Conservation (phyloP, 1,140 invertebrate species). For the Cherax quadricarinatus region DNA sequence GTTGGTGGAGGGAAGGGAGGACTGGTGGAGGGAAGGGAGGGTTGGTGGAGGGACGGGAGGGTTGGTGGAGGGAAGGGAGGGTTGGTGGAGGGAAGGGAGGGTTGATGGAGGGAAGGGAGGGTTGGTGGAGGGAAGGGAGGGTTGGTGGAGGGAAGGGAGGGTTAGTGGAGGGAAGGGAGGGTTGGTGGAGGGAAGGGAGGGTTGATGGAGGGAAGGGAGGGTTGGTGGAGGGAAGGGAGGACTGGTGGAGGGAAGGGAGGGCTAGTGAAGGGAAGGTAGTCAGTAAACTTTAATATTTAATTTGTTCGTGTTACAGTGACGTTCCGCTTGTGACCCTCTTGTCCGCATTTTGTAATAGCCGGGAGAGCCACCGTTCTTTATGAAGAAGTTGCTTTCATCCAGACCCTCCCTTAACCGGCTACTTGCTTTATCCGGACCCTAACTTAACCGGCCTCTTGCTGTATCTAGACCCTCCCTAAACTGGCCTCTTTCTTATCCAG, state of each 20-base stretch:
- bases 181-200: neutral
- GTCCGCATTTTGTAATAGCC: constrained; percentile 30
- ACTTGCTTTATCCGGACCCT: neutral
- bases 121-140: too few relatives aligned
- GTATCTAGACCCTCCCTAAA: neutral
- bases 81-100: too few relatives aligned
- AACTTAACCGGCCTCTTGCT: too few relatives aligned
- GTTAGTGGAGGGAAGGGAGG: too few relatives aligned
- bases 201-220: neutral
- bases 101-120: too few relatives aligned
- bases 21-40: too few relatives aligned
- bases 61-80: too few relatives aligned
- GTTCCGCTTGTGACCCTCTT: constrained; percentile 45
- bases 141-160: too few relatives aligned
- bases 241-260: neutral
- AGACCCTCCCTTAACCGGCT: neutral
- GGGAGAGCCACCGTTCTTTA: constrained; percentile 47
- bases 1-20: too few relatives aligned
- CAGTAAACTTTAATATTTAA: constrained; percentile 16
- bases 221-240: neutral
- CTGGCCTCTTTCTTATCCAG: neutral
- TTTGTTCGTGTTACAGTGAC: neutral
- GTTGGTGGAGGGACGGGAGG: too few relatives aligned
- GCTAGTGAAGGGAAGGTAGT: neutral
- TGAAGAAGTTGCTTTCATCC: constrained; percentile 46